A percentile compares a stretch with the other conserved stretches of the same genome.
These are phyloP conservation scores for Lasioglossum morio DNA, from an alignment of 2,888 invertebrate genomes.

Conservation along the genomic window DNA sequence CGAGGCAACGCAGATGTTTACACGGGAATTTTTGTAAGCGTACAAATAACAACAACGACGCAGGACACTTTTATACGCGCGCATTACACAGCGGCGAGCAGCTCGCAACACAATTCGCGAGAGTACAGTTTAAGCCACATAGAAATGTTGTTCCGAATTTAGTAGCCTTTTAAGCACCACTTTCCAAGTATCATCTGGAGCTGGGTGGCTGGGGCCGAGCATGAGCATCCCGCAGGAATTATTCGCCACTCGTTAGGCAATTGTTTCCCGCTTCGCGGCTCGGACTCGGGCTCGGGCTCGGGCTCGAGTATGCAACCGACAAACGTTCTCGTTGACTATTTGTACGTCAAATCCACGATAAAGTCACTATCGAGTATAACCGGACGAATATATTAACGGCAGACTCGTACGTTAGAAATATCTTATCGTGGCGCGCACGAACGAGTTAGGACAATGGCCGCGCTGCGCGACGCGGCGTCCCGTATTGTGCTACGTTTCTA, in stretches of 20 bases:
- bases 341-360: background rate
- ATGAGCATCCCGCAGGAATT: conserved; percentile 9
- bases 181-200: background rate
- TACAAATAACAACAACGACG: background rate
- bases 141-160: conserved; percentile 10
- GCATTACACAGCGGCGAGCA: background rate
- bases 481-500: background rate
- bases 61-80: background rate
- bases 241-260: conserved; percentile 4
- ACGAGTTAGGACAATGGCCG: conserved; percentile 4
- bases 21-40: background rate
- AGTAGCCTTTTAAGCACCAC: conserved; percentile 9
- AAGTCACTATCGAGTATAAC: conserved; percentile 18
- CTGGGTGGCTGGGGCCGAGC: background rate
- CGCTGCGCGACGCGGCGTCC: background rate
- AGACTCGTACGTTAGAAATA: conserved; percentile 1
- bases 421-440: conserved; percentile 22
- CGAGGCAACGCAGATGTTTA: background rate
- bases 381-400: background rate
- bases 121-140: conserved; percentile 5
- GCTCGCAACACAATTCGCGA: background rate
- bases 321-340: conserved; percentile 12
- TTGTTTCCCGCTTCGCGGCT: conserved; percentile 12
- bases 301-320: background rate
- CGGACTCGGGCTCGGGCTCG: too few relatives aligned